Evolutionary conservation across 2,113 vertebrate genomes (phyloP).

Genomic region (Eleginops maclovinus): DNA sequence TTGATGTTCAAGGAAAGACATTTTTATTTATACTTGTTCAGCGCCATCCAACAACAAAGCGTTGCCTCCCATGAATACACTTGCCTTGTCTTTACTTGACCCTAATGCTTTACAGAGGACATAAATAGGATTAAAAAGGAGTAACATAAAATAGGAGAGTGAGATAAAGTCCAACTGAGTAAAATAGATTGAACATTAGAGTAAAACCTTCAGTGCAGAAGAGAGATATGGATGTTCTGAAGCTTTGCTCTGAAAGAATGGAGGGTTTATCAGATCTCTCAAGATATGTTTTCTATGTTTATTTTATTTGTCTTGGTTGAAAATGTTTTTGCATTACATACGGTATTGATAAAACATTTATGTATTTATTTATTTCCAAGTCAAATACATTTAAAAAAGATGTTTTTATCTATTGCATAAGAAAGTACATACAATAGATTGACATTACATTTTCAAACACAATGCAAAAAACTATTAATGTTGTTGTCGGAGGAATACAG

Average conservation of each 20-base stretch:
- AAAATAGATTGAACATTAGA: background rate
- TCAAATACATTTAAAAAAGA: too few relatives aligned
- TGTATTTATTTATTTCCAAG: background rate
- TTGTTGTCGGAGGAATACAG: background rate
- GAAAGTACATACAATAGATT: background rate
- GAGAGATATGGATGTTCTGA: background rate
- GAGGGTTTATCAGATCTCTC: background rate
- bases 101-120: background rate
- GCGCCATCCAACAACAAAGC: background rate
- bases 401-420: too few relatives aligned
- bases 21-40: background rate
- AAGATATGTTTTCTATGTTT: background rate
- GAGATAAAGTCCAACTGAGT: background rate
- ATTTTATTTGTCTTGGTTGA: background rate
- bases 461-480: background rate
- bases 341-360: background rate
- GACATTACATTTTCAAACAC: background rate
- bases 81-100: background rate
- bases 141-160: background rate
- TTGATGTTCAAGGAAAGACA: background rate
- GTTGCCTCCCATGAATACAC: conserved; percentile 1
- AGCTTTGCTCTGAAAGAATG: background rate
- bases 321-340: background rate
- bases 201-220: background rate
- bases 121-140: background rate